A percentile compares a stretch with the other conserved stretches of the same genome.
Evolutionary conservation across 2,888 invertebrate species (phyloP).

Genomic region (Isotomurus palustris): DNA sequence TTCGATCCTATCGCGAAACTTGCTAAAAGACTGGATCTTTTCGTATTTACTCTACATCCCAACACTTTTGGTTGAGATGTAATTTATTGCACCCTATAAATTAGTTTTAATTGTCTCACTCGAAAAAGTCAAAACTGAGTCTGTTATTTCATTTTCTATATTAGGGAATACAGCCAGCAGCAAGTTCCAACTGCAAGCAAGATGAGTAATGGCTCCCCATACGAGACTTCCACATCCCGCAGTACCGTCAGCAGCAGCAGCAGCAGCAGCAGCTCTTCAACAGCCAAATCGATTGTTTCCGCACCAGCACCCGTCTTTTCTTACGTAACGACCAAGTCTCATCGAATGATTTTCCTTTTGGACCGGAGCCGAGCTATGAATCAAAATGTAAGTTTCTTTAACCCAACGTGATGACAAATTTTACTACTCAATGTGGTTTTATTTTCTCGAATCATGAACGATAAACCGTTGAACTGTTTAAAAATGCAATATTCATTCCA

Average conservation of each 20-base stretch:
- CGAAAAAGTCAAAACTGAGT: too few species aligned
- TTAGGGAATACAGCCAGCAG: constrained; percentile 35
- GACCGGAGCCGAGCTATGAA: constrained; percentile 44
- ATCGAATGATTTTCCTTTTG: constrained; percentile 44
- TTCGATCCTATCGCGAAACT: too few species aligned
- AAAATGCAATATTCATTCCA: too few species aligned
- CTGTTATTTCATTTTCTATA: constrained; percentile 32
- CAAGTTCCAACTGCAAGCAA: constrained; percentile 8
- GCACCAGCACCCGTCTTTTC: constrained; percentile 42
- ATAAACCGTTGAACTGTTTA: too few species aligned
- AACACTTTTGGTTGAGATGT: constrained; percentile 6
- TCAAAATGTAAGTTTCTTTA: constrained; percentile 39
- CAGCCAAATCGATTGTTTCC: constrained; percentile 35
- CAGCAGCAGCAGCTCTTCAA: constrained; percentile 38
- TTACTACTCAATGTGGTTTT: neutral
- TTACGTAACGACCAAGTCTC: constrained; percentile 43
- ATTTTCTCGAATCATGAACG: too few species aligned
- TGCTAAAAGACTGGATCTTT: too few species aligned
- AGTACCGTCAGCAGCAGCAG: constrained; percentile 32
- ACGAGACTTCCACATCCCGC: constrained; percentile 26
- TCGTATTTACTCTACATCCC: too few species aligned
- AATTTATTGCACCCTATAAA: constrained; percentile 19
- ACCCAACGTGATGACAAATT: constrained; percentile 1
- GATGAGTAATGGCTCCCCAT: constrained; percentile 18
- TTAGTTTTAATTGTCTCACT: constrained; percentile 28